A percentile compares a stretch with the other conserved stretches of the same genome.
Evolutionary conservation across 2,797 vertebrate genomes (phyloP).

Genomic region (Melanotaenia nigrans): DNA sequence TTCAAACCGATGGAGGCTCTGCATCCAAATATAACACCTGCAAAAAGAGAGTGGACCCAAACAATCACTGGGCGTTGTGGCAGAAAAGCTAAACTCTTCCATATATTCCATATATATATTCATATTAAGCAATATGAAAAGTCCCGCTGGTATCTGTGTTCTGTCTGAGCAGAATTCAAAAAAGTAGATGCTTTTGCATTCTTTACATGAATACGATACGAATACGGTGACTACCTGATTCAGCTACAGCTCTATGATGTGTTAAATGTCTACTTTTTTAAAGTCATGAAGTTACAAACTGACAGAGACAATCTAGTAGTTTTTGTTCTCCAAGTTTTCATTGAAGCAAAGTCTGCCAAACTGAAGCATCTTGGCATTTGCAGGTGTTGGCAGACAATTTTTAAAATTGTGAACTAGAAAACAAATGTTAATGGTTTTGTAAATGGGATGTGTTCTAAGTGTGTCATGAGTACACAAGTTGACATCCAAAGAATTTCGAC

Average conservation of each 20-base stretch:
- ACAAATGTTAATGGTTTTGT: not conserved
- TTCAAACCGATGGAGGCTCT: constrained; percentile 28
- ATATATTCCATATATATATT: no score
- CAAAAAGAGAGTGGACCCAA: constrained; percentile 54
- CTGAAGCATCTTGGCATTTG: not conserved
- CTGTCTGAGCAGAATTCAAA: constrained; percentile 49
- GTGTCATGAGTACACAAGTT: not conserved
- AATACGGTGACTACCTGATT: not conserved
- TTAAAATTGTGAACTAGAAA: not conserved
- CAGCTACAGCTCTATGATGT: not conserved
- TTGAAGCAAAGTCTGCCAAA: not conserved
- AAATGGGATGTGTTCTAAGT: not conserved
- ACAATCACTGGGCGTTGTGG: constrained; percentile 53
- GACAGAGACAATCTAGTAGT: not conserved
- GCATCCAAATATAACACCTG: constrained; percentile 75
- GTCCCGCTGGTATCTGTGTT: constrained; percentile 63
- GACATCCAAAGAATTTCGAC: not conserved
- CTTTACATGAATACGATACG: not conserved
- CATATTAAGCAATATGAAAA: constrained; percentile 48
- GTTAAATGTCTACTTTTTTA: not conserved
- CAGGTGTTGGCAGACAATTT: not conserved
- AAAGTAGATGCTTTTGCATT: constrained; percentile 50
- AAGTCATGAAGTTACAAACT: not conserved
- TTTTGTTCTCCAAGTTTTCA: not conserved
- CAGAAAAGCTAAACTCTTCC: constrained; percentile 48